These are phyloP conservation scores for Parochlus steinenii DNA, from an alignment of 2,888 invertebrate species.

Conservation along the genomic window DNA sequence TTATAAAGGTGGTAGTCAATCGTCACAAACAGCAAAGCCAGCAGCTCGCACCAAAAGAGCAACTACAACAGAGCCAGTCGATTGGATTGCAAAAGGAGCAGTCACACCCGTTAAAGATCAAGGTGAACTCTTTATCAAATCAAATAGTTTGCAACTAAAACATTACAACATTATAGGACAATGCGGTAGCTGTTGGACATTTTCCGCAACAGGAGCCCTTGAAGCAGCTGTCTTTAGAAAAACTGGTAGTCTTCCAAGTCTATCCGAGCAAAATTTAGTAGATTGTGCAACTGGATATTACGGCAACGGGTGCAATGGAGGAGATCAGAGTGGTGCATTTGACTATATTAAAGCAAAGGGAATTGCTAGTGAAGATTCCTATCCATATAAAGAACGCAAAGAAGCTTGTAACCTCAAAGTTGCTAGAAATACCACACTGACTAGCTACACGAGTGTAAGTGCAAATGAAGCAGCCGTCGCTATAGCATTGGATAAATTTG, in stretches of 20 bases:
- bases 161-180: too few relatives aligned
- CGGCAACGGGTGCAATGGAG: conserved; percentile 27
- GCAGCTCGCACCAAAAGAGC: too few relatives aligned
- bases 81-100: conserved; percentile 27
- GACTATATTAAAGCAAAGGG: conserved; percentile 20
- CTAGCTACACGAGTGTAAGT: conserved; percentile 20
- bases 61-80: conserved; percentile 26
- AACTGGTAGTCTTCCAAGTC: conserved; percentile 21
- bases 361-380: conserved; percentile 19
- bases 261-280: conserved; percentile 27
- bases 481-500: conserved; percentile 24
- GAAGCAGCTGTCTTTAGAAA: conserved; percentile 27
- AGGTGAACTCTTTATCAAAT: too few relatives aligned
- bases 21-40: too few relatives aligned
- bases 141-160: too few relatives aligned
- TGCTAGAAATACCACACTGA: conserved; percentile 18
- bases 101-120: conserved; percentile 28
- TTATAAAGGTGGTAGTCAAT: too few relatives aligned
- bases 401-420: conserved; percentile 20
- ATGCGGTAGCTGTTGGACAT: conserved; percentile 29
- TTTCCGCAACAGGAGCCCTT: conserved; percentile 26
- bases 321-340: conserved; percentile 27
- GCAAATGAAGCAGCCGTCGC: conserved; percentile 25
- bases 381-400: conserved; percentile 24
- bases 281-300: conserved; percentile 22